Evolutionary conservation across 2,888 invertebrate species (phyloP).

Genomic region (Zaprionus bogoriensis): DNA sequence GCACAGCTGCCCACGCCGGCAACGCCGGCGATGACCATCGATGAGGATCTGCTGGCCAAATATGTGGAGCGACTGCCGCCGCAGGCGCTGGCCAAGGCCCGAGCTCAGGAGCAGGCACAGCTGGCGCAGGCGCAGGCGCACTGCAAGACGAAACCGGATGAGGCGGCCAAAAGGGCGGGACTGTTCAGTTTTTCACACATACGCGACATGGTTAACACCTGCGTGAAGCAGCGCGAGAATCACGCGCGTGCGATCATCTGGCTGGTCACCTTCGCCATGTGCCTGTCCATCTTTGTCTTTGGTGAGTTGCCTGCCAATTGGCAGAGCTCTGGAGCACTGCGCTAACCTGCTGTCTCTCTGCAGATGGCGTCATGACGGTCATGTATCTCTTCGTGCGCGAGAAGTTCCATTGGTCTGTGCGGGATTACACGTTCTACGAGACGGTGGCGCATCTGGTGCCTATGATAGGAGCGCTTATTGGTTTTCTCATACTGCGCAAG

Average conservation of each 20-base stretch:
- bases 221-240: conserved; percentile 76
- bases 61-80: conserved; percentile 61
- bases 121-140: conserved; percentile 9
- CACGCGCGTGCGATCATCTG: conserved; percentile 80
- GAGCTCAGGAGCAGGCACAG: conserved; percentile 15
- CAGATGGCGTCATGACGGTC: conserved; percentile 82
- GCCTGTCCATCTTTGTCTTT: conserved; percentile 78
- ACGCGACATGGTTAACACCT: conserved; percentile 79
- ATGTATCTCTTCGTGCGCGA: conserved; percentile 87
- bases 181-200: conserved; percentile 75
- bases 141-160: conserved; percentile 6
- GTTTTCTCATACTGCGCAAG: conserved; percentile 85
- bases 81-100: conserved; percentile 15
- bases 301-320: conserved; percentile 56
- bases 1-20: conserved; percentile 52
- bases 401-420: conserved; percentile 87
- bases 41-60: conserved; percentile 58
- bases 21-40: conserved; percentile 37
- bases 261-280: conserved; percentile 78
- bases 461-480: conserved; percentile 85
- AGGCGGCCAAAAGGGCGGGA: conserved; percentile 58
- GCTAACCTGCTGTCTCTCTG: no score
- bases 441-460: conserved; percentile 84
- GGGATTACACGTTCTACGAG: conserved; percentile 86
- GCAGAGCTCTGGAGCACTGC: not conserved